Evolutionary conservation across 2,113 vertebrate species (phyloP).

Genomic region (Oncorhynchus nerka): DNA sequence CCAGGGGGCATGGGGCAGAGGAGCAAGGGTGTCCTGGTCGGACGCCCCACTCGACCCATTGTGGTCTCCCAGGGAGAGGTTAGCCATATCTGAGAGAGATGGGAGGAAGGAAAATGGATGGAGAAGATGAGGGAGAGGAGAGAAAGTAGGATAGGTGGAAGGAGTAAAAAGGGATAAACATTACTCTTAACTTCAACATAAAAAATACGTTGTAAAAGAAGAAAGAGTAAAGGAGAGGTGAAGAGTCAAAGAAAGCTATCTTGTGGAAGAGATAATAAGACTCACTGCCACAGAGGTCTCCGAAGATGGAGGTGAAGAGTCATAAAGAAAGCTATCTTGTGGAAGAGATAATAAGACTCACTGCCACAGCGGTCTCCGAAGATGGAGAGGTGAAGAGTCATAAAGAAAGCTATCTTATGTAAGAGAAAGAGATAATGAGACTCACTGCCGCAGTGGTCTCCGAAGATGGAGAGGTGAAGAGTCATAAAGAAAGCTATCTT

Average conservation of each 20-base stretch:
- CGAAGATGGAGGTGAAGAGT: no score
- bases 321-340: no score
- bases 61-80: slow-evolving; percentile 84
- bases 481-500: neutral
- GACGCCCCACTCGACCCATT: slow-evolving; percentile 84
- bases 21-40: slow-evolving; percentile 85
- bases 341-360: no score
- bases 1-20: slow-evolving; percentile 86
- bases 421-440: no score
- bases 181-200: no score
- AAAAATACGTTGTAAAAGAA: neutral
- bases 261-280: no score
- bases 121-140: slow-evolving; percentile 33
- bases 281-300: no score
- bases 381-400: no score
- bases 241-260: no score
- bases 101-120: slow-evolving; percentile 19
- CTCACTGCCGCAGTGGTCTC: no score
- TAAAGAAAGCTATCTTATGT: no score
- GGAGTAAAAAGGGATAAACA: slow-evolving; percentile 41
- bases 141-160: slow-evolving; percentile 62
- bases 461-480: neutral
- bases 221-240: neutral
- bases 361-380: no score
- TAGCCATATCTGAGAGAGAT: slow-evolving; percentile 80